Evolutionary conservation across 2,797 vertebrate genomes (phyloP).

Genomic region (Scleropages formosus): DNA sequence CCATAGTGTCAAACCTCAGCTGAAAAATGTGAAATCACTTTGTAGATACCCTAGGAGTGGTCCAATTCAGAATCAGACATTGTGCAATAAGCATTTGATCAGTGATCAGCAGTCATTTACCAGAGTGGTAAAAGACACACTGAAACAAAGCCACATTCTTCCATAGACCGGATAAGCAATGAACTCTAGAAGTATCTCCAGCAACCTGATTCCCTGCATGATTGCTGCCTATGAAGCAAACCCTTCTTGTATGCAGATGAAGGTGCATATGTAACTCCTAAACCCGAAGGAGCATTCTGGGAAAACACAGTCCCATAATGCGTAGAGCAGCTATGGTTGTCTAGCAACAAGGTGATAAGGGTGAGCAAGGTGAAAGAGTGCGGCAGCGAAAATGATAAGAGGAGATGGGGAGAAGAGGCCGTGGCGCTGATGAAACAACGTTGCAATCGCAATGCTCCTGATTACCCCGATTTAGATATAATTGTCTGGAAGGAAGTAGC

Average conservation of each 20-base stretch:
- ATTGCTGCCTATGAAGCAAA: neutral
- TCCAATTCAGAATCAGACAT: conserved; percentile 65
- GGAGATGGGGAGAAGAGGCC: neutral
- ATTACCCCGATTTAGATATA: neutral
- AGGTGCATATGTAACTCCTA: neutral
- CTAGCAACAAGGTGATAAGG: conserved; percentile 26
- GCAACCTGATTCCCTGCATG: neutral
- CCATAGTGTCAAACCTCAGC: too few species aligned
- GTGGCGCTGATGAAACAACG: conserved; percentile 3
- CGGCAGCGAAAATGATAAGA: neutral
- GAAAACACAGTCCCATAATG: neutral
- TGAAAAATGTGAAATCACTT: conserved; percentile 52
- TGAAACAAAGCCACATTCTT: conserved; percentile 51
- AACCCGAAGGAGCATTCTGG: neutral
- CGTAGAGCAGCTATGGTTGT: conserved; percentile 15
- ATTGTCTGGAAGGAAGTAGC: neutral
- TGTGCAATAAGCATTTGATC: conserved; percentile 66
- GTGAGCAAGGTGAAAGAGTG: neutral
- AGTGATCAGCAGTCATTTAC: conserved; percentile 73
- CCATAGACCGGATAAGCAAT: neutral
- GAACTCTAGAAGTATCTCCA: neutral
- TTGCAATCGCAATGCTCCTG: neutral
- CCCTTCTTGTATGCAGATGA: neutral
- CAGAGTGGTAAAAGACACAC: conserved; percentile 46
- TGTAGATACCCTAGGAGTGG: conserved; percentile 66